Base-by-base conservation (phyloP, 2,113 vertebrate species). In the Halichoeres trimaculatus region DNA sequence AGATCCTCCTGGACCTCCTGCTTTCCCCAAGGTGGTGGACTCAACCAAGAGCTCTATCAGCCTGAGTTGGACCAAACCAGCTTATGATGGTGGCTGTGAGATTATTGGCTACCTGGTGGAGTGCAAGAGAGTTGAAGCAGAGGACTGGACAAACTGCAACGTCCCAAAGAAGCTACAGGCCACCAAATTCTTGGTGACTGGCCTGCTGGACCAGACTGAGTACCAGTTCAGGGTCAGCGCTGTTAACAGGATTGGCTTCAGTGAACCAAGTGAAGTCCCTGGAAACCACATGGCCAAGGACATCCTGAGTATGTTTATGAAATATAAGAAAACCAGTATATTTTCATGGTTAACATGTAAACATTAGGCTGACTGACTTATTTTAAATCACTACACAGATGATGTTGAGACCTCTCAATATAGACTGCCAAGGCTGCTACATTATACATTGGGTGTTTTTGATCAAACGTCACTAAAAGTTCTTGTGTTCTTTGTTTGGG, bases 1-100 rank as follows among this genome's bases (percentile, higher is more conserved):
- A 99, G 98, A 99, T 95, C 98, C 98, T 84, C 98, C 98, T 55
- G 98, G 97, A 17, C 98, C 98, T 69, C 98, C 98, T 78, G 96
- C 97, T 74, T 99, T 98, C 90, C 98, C 98, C 0, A 99, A 99
- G 83, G 96, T 97, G 11, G 85, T 97, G 65, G 98, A 99, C 75
- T 97, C 96, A 55, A 99, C 97, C 51, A 95, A 89, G 74, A 96
- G 91, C 74, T 96, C 96, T 0, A 93, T 99, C 86, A 98, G 95
- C 89, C 90, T 99, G 1, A 96, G 96, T 26, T 99, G 98, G 98
- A 94, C 95, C 85, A 99, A 99, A 74, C 98, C 98, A 59, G 98
- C 98, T 1, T 99, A 95, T 58, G 98, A 99, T 10, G 98, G 98
- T 13, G 98, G 98, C 68, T 99, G 98, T 72, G 97, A 98, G 73